These are phyloP conservation scores for Gallinago jamesoni DNA, from an alignment of 2,113 vertebrate species.

Conservation along the genomic window DNA sequence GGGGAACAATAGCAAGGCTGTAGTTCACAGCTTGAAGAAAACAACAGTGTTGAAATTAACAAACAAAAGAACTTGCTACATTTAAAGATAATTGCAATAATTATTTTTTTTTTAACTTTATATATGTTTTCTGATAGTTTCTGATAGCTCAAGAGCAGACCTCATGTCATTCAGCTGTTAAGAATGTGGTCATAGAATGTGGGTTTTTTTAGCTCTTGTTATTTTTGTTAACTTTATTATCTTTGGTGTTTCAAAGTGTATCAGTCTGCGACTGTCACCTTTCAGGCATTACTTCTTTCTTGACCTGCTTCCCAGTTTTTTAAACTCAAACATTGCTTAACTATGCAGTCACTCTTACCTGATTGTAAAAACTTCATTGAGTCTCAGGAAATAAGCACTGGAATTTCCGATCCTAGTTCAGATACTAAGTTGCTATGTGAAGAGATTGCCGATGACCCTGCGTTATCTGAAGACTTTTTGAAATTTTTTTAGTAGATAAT, in stretches of 20 bases:
- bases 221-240: background rate
- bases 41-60: background rate
- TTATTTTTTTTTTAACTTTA: background rate
- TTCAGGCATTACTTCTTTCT: background rate
- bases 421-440: background rate
- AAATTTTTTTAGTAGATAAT: background rate
- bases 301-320: rapidly evolving
- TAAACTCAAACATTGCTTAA: background rate
- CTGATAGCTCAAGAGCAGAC: background rate
- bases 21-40: background rate
- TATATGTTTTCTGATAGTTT: background rate
- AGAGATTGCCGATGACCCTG: background rate
- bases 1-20: background rate
- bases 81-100: background rate
- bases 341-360: background rate
- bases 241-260: background rate
- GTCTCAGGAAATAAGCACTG: background rate
- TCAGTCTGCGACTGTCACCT: background rate
- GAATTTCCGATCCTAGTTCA: background rate
- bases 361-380: background rate
- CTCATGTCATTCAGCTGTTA: background rate
- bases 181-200: background rate
- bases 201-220: background rate
- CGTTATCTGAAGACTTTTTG: background rate
- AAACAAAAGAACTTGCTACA: background rate